Base-by-base conservation (phyloP, 2,797 vertebrate species). In the Acanthurus lineatus region DNA sequence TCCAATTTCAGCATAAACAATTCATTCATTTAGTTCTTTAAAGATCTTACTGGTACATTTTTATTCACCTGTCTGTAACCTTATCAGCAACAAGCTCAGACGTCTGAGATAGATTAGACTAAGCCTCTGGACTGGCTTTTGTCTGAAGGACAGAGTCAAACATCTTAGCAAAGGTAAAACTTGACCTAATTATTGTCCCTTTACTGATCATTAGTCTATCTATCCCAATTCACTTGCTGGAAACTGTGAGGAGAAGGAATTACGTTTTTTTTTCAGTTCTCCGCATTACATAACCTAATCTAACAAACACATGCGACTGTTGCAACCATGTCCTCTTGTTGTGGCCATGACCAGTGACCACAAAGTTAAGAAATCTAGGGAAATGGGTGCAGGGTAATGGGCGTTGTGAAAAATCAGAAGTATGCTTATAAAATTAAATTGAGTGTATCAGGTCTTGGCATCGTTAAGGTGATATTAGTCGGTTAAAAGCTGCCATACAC, bases 61-160 rank as follows among this genome's bases (percentile, higher is more conserved):
- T 76, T 54, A 44, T 72, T 42, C 28, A 63, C 49, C 49, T 0
- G 17, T 54, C 62, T 65, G 12, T 48, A 76, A 52, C 47, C 52
- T 62, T 54, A 56, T 58, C 25, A 25, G 67, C 35, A 65, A 77
- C 74, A 48, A 49, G 52, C 63, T 87, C 84, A 76, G 49, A 76
- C 17, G 45, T 69, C 65, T 82, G 68, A 67, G 64, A 69, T 68
- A 82, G 86, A 86, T 91, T 86, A 91, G 25, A 67, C 28, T 86
- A 85, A 86, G 78, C 75, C 48, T 72, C 28, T 69, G 64, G 60
- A 32, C 42, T 16, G 47, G 32, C 22, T 61, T 54, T 0, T 62
- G 57, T 73, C 80, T 76, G 62, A 64, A 74, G 72, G 77, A 81
- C 64, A 77, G 68, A 70, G 67, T 82, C 72, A 83, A 87, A 89